Evolutionary conservation across 2,113 vertebrate species (phyloP), one percentile per base, ranked within the genome.

Genomic region (Hystrix brachyura): DNA sequence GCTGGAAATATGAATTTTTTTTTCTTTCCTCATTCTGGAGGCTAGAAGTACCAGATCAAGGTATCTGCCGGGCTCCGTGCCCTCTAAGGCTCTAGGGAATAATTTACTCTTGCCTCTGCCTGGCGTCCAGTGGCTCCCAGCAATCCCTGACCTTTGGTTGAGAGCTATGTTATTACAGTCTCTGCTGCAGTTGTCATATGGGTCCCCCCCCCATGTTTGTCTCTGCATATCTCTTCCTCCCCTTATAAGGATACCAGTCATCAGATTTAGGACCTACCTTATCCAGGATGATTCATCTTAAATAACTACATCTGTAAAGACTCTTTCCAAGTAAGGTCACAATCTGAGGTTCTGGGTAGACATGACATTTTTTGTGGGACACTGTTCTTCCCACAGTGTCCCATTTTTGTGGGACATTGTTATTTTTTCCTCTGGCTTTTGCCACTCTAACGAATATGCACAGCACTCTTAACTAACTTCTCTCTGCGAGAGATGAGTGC

Each of bases 371-470:
- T 29, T 62, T n/a, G 53, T 86, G 79, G 76, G 67, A 34, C n/a
- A 27, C 4, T 23, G 0, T 43, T 89, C 53, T 72, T 62, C 3
- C 27, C 51, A 43, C n/a, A 8, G 0, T 23, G 23, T 55, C 13
- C 12, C 29, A 62, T 57, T 90, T 94, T 67, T n/a, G 59, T 86
- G 87, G 81, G 83, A 43, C 32, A 21, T 23, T 90, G 23, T 60
- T 76, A 15, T 25, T 51, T 90, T 64, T 84, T 14, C 53, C 14
- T 90, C 19, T 90, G 74, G 34, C 57, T n/a, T 95, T 92, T 92
- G 81, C 84, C 9, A 4, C 18, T 21, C 7, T 23, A 18, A 38
- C 13, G 11, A 71, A 12, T 60, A 69, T 57, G 21, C 38, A 53
- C 80, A 8, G 17, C 9, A 0, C 23, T 1, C 0, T 55, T 32